Evolutionary conservation across 2,888 invertebrate species (phyloP).

Genomic region (Spatulosminthurus flaviceps): DNA sequence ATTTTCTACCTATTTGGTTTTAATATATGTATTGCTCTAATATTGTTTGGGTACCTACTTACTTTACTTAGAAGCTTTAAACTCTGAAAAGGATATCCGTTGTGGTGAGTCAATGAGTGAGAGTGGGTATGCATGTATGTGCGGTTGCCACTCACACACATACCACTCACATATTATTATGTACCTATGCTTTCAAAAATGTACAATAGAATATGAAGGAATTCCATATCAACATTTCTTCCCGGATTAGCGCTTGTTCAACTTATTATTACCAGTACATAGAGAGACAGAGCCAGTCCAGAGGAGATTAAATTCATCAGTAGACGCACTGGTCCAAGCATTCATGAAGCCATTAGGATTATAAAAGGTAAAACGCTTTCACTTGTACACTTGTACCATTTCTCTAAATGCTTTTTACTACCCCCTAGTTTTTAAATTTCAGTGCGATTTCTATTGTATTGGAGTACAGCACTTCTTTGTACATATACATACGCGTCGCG

Average conservation of each 20-base stretch:
- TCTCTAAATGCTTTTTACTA: not conserved
- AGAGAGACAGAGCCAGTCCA: no score
- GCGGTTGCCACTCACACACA: not conserved
- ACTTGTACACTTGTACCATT: no score
- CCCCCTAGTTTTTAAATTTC: not conserved
- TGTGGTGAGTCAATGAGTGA: no score
- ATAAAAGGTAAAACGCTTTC: slow-evolving; percentile 7
- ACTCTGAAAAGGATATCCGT: no score
- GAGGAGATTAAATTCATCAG: slow-evolving; percentile 13
- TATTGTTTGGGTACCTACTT: no score
- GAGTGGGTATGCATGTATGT: no score
- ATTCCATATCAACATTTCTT: not conserved
- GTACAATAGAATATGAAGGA: not conserved
- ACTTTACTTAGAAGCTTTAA: no score
- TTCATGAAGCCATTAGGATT: not conserved
- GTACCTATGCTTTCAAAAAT: not conserved
- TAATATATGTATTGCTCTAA: no score
- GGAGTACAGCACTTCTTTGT: no score
- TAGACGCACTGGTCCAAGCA: not conserved
- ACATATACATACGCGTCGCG: not conserved
- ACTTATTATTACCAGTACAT: not conserved
- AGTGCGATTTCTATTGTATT: not conserved
- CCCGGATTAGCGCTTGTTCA: not conserved
- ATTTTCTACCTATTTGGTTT: no score
- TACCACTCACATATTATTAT: no score